Evolutionary conservation across 2,797 vertebrate species (phyloP), one percentile per base, ranked within the genome.

Genomic region (Myotis pilosus): DNA sequence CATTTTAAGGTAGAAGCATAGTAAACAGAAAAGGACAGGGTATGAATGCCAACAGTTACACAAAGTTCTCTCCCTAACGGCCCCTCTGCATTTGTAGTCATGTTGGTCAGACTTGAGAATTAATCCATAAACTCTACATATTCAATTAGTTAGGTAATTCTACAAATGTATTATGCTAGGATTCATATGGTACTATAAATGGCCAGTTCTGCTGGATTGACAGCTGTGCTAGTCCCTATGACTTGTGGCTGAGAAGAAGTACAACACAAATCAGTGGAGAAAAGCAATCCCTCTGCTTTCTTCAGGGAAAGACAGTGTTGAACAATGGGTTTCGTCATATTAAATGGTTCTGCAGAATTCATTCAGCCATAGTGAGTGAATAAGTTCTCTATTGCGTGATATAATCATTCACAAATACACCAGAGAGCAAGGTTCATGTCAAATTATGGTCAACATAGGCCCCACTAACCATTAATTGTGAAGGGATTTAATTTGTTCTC

Each of bases 1-100:
- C 28, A 74, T 89, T 95, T 82, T 53, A 53, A 72, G 69, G 64
- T 5, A 84, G 33, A 92, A 38, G 69, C 8, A 89, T 53, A 89
- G 23, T 8, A 87, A 89, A 53, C 47, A 90, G 22, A 44, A n/a
- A 87, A 87, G 5, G 9, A 79, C 22, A 22, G 20, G 12, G 53
- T 33, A 62, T 8, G 7, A 75, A 68, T 25, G 6, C 12, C 47
- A 83, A 2, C 22, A 83, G 66, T 83, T 38, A 57, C 12, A 36
- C 22, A 64, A 83, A 47, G 9, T 76, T 81, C 22, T 91, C 22
- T 86, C 41, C 38, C 4, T 44, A 55, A 84, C 33, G 28, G 44
- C 10, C 60, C 36, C 23, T 75, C 28, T 69, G 33, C 16, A 85
- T 82, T 81, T 84, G 78, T 44, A 44, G 36, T 41, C 68, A 60